Evolutionary conservation across 1,140 invertebrate species (phyloP), one percentile per base, ranked within the genome.

Genomic region (Ericerus pela): DNA sequence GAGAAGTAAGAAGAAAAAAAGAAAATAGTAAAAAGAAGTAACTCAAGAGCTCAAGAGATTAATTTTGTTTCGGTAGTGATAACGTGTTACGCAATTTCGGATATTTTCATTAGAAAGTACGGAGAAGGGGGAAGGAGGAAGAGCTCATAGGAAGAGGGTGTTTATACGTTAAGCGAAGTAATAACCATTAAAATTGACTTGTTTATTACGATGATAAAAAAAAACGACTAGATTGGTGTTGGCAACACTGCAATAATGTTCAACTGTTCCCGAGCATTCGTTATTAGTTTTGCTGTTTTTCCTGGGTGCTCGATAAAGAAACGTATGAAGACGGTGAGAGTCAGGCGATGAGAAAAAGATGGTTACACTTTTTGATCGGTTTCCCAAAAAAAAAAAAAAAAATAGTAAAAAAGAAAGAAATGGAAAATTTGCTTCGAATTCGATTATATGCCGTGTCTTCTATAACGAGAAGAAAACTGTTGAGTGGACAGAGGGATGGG

Each of bases 171-270:
- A 47, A 47, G 20, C 41, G 41, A 24, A 24, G 41, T 24, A 47
- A 47, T 47, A 47, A 47, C 41, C 41, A 47, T 47, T 47, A 47
- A 47, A 24, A 47, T 47, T 47, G 41, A 47, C 41, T 47, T 47
- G 41, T 47, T 47, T 47, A 47, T 47, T 47, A 47, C 41, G 8
- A 47, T 47, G 41, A 47, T 47, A 47, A 47, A 47, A 47, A 24
- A 24, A 47, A 47, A 47, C 26, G 41, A 24, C 6, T 20, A 47
- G 41, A 24, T 47, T 47, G 41, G 8, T 47, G 41, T 47, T 47
- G 41, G 41, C 41, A 47, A 47, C 41, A 47, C 26, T 47, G 41
- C 26, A 47, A 16, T 22, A 22, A 47, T 22, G 41, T 47, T 24
- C 41, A 47, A 24, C 26, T 47, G 41, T 47, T 47, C 41, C 41